These are phyloP conservation scores for Allygus modestus DNA, from an alignment of 2,888 invertebrate genomes.

Conservation along the genomic window DNA sequence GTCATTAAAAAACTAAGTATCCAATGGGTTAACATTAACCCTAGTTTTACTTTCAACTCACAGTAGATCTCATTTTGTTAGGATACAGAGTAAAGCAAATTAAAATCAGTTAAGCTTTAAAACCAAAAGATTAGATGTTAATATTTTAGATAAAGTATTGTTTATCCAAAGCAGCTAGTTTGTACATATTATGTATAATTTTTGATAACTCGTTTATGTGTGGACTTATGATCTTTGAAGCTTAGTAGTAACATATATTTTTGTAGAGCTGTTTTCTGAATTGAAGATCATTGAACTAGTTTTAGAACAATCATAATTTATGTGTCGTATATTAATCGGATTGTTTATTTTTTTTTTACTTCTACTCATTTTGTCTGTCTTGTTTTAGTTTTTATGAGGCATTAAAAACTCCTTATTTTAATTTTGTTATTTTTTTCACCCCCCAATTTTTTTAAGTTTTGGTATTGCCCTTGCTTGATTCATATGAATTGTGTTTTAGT, in stretches of 20 bases:
- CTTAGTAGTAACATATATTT: conserved; percentile 1
- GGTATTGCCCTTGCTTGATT: too few relatives aligned
- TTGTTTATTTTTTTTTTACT: conserved; percentile 25
- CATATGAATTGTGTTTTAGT: too few relatives aligned
- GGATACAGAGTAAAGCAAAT: not conserved
- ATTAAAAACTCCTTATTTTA: conserved; percentile 20
- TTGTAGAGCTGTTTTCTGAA: not conserved
- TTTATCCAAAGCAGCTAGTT: conserved; percentile 23
- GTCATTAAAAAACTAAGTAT: too few relatives aligned
- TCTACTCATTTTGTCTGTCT: conserved; percentile 12
- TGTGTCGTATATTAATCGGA: not conserved
- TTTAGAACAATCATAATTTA: not conserved
- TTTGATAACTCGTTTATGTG: conserved; percentile 4
- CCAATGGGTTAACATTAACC: too few relatives aligned
- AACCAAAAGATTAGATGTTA: conserved; percentile 28
- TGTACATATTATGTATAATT: conserved; percentile 24
- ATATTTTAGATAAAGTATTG: conserved; percentile 17
- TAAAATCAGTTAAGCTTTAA: not conserved
- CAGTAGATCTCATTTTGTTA: conserved; percentile 16
- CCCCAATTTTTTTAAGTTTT: not conserved
- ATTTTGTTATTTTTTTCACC: not conserved
- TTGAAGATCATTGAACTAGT: not conserved
- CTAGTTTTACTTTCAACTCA: not conserved
- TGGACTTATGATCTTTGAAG: conserved; percentile 8
- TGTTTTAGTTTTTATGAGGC: not conserved